Base-by-base conservation (phyloP, 92 coral and sea anemone species). In the Palythoa heliodiscus region DNA sequence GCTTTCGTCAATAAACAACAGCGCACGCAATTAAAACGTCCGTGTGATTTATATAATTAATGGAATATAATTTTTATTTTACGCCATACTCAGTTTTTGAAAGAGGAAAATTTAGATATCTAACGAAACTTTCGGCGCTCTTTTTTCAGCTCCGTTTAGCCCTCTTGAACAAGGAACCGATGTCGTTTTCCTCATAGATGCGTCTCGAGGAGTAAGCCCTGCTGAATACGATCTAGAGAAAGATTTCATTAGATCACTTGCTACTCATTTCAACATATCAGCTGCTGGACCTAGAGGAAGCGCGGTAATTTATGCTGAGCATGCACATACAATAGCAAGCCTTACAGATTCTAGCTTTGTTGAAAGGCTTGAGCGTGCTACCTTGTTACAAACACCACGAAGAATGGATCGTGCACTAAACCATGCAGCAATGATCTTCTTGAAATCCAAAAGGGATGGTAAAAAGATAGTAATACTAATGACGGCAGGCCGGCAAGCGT, bases 111-210 rank as follows among this genome's bases (percentile, higher is more conserved):
- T 10, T 43, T 73, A 5, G 39, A 25, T 69, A 2, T 13, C 1
- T 48, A 74, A 74, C 25, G 16, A n/a, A n/a, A 47, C 0, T 19
- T 17, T 22, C 4, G 38, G 35, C 7, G 39, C 11, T 69, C 38
- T 1, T 43, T 63, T 43, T 63, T 3, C 40, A 79, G 84, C 60
- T 79, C 84, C 84, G 16, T 79, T 61, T 48, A 79, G 84, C 60
- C 84, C 84, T 38, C 84, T 79, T 13, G 73, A 64, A 22, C 73
- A 79, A 67, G 37, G 43, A n/a, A 79, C 60, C 17, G 91, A 88
- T 77, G 78, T 88, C 2, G 68, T 88, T 11, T 86, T 88, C 58
- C 74, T 88, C 37, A 55, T 88, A 70, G 91, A 88, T 82, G 91
- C 88, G 9, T 88, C 91, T 6, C 88, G 86, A 68, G 87, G 91